These are phyloP conservation scores for Paedocypris sp. DNA, from an alignment of 2,113 vertebrate species.

Conservation along the genomic window DNA sequence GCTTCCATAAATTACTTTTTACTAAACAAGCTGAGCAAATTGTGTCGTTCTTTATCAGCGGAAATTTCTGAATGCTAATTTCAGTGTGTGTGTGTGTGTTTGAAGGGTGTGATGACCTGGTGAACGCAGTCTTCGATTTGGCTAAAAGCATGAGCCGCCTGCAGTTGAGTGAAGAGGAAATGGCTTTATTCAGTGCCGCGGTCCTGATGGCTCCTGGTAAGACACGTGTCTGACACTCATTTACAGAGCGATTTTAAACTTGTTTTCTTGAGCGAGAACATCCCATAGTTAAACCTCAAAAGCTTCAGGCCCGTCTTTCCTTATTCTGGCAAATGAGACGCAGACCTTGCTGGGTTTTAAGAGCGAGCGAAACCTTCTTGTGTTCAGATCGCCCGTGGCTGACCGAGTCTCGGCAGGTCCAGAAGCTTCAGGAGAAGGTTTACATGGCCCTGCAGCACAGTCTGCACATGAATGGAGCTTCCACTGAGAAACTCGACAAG, in stretches of 20 bases:
- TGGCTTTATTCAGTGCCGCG: constrained; percentile 77
- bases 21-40: background rate
- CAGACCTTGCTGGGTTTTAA: constrained; percentile 14
- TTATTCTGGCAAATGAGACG: background rate
- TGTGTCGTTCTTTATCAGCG: background rate
- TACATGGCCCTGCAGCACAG: constrained; percentile 75
- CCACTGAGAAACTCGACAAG: constrained; percentile 71
- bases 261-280: no score
- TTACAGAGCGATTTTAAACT: background rate
- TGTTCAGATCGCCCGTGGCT: constrained; percentile 75
- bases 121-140: constrained; percentile 71
- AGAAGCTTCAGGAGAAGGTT: constrained; percentile 80
- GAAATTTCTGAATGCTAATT: background rate
- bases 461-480: constrained; percentile 66
- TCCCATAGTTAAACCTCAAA: no score
- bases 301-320: no score
- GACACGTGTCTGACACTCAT: background rate
- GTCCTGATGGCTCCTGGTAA: constrained; percentile 80
- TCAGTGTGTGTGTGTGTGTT: background rate
- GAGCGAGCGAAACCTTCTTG: no score
- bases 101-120: constrained; percentile 79
- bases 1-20: no score
- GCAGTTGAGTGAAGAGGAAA: constrained; percentile 77
- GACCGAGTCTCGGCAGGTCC: constrained; percentile 73
- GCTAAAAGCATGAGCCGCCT: constrained; percentile 73